A percentile compares a stretch with the other conserved stretches of the same genome.
phyloP scores from a whole-genome alignment of 2,113 vertebrate species.

The Embiotoca jacksoni region DNA sequence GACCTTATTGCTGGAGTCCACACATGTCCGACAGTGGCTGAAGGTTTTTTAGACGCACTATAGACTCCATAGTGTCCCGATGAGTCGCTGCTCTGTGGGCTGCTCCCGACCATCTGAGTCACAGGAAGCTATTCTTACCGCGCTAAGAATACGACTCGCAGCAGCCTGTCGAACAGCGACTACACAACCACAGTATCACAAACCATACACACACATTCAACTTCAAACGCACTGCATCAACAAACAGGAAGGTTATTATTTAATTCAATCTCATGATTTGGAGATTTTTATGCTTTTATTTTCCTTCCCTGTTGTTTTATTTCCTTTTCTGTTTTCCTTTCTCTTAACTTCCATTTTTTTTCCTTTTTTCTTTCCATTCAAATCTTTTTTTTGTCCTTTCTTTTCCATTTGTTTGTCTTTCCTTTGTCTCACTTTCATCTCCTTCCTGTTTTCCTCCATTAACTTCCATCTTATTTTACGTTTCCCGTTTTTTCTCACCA shows the following conservation, averaged over 20 bases:
- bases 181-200: neutral
- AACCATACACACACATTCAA: too few relatives aligned
- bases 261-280: neutral
- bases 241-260: too few relatives aligned
- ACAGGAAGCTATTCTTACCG: slow-evolving; percentile 21
- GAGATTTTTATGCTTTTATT: neutral
- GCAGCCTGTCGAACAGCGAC: neutral
- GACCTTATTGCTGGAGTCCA: too few relatives aligned
- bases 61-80: slow-evolving; percentile 13
- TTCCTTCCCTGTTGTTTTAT: neutral
- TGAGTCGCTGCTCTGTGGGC: slow-evolving; percentile 13
- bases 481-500: neutral
- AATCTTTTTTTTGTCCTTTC: neutral
- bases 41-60: too few relatives aligned
- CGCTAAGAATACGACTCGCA: slow-evolving; percentile 13
- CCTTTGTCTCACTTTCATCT: too few relatives aligned
- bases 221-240: too few relatives aligned
- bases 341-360: neutral
- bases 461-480: too few relatives aligned
- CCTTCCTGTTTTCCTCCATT: neutral
- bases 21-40: too few relatives aligned
- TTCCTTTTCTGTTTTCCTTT: neutral
- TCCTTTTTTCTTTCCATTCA: too few relatives aligned
- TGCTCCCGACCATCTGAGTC: slow-evolving; percentile 4
- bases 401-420: neutral